These are phyloP conservation scores for Cinclus mexicanus DNA, from an alignment of 2,113 vertebrate species.

Conservation along the genomic window DNA sequence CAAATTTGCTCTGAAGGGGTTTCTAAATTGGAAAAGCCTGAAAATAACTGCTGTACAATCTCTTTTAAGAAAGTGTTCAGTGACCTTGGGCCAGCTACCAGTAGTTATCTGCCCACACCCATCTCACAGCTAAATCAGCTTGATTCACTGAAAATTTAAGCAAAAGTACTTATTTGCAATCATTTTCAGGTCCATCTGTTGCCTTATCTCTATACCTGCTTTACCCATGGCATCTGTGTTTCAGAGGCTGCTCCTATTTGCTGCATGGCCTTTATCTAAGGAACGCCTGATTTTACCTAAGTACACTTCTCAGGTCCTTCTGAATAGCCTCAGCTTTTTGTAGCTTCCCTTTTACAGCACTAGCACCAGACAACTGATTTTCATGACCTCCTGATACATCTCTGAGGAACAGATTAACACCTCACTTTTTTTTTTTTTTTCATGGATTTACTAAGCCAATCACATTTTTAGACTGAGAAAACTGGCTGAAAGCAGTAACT, in stretches of 20 bases:
- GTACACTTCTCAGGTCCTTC: neutral
- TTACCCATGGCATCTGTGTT: neutral
- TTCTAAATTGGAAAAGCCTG: neutral
- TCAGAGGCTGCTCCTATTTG: neutral
- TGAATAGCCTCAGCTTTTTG: neutral
- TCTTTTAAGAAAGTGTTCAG: neutral
- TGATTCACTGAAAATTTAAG: neutral
- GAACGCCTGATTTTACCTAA: neutral
- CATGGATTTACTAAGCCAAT: neutral
- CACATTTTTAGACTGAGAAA: neutral
- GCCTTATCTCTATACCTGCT: neutral
- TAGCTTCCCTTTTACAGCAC: neutral
- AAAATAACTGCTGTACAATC: neutral
- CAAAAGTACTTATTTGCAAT: neutral
- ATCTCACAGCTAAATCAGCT: neutral
- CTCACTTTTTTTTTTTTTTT: neutral
- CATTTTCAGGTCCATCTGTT: neutral
- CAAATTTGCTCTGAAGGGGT: neutral
- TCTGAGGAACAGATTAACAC: neutral
- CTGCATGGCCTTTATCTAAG: neutral
- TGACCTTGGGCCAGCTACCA: neutral
- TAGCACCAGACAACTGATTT: neutral
- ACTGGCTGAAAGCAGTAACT: neutral
- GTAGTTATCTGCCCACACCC: neutral
- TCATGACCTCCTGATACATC: neutral